Base-by-base conservation (phyloP, 2,113 vertebrate species). In the Channa maculata region DNA sequence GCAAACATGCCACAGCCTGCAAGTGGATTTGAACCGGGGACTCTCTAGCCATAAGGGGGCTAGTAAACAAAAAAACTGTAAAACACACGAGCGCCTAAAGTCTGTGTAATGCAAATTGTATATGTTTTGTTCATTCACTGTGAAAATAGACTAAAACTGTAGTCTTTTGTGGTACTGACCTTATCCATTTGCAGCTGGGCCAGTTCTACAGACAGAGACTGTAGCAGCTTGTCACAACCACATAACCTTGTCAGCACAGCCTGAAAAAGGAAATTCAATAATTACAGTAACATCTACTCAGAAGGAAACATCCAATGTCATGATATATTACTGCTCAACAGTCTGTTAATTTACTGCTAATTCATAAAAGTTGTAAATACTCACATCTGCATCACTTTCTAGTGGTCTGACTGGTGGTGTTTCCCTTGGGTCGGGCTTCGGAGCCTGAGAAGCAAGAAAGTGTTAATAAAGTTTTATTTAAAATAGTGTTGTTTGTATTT, bases 151-250 rank as follows among this genome's bases (percentile, higher is more conserved):
- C 24, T 24, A 24, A 24, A 24, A 24, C 24, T 24, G 24, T 24
- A 24, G 6, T 41, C 6, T 5, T 41, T 5, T 5, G 39, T 4
- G 6, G 39, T 41, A 57, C 85, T 10, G 8, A 96, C 96, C 95
- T 97, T 97, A 88, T 97, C 95, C 75, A 93, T 91, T 83, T 94
- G 93, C 51, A 94, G 91, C 77, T 95, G 94, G 12, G 92, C 91
- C 36, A 93, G 90, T 75, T 96, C 95, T 3, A 93, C 81, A 60
- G 95, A 94, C 43, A 97, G 91, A 64, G 93, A 78, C 84, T 94
- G 93, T 2, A 96, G 92, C 50, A 96, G 87, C 78, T 94, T 95
- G 89, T 96, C 96, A 88, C 96, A 96, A 9, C 96, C 96, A n/a
- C 96, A 97, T 62, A 97, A 43, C 77, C 94, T 94, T 44, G 95